These are phyloP conservation scores for Prionailurus viverrinus DNA, from an alignment of 2,113 vertebrate species.

Conservation along the genomic window DNA sequence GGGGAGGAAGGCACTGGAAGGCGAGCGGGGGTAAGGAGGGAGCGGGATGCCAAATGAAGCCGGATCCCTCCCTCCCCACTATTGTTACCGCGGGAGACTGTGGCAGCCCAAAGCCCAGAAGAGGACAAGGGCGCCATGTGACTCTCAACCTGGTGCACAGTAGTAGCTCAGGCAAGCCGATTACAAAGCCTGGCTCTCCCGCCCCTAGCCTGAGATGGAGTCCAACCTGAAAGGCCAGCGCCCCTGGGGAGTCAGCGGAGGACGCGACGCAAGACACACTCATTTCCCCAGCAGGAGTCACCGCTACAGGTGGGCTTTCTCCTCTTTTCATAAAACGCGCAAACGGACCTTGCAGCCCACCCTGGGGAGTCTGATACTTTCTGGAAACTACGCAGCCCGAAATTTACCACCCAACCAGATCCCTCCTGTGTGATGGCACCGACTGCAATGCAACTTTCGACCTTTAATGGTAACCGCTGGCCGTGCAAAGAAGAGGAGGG, in stretches of 20 bases:
- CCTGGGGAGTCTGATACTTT: constrained; percentile 33
- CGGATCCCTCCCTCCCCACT: background rate
- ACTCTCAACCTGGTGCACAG: constrained; percentile 68
- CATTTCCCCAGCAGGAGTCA: background rate
- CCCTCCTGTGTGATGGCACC: constrained; percentile 22
- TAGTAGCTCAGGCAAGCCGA: background rate
- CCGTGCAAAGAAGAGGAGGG: constrained; percentile 23
- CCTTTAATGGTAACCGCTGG: constrained; percentile 64
- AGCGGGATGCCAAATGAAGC: constrained; percentile 12
- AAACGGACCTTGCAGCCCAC: constrained; percentile 6
- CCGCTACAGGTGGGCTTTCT: constrained; percentile 81
- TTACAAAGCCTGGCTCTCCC: constrained; percentile 35
- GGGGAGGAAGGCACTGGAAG: background rate
- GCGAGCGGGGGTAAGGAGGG: background rate
- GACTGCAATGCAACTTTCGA: constrained; percentile 40
- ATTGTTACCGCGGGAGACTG: constrained; percentile 48
- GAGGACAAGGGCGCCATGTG: constrained; percentile 65
- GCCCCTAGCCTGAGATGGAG: background rate
- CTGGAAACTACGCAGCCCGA: constrained; percentile 44
- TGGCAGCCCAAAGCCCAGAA: background rate
- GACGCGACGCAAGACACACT: background rate
- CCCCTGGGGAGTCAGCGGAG: background rate
- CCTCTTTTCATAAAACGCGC: background rate
- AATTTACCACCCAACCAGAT: constrained; percentile 57
- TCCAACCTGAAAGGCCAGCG: constrained; percentile 23